phyloP scores from a whole-genome alignment of 2,888 invertebrate genomes.

The Euspilapteryx auroguttella region DNA sequence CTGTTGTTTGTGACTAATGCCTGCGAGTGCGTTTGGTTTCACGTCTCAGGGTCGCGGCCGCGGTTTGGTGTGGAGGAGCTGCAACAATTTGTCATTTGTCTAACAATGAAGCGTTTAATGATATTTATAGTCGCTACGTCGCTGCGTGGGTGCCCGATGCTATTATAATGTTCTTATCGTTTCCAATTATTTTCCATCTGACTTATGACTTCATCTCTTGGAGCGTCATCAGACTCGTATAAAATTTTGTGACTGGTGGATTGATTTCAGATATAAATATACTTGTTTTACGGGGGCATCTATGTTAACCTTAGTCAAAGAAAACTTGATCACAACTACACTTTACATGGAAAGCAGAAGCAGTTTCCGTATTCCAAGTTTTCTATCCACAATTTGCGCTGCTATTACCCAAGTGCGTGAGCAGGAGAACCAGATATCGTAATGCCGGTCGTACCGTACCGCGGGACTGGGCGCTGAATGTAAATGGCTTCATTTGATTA shows the following conservation, averaged over 20 bases:
- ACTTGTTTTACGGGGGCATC: too few relatives aligned
- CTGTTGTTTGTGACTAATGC: conserved; percentile 33
- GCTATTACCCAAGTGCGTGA: conserved; percentile 40
- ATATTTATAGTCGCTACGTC: conserved; percentile 33
- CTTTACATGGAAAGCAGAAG: too few relatives aligned
- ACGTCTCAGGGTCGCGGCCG: too few relatives aligned
- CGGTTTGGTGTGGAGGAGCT: too few relatives aligned
- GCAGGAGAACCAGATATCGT: conserved; percentile 21
- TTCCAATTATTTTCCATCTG: neutral
- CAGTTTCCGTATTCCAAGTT: too few relatives aligned
- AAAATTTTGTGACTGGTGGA: too few relatives aligned
- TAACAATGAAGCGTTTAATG: conserved; percentile 48
- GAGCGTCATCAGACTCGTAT: conserved; percentile 28
- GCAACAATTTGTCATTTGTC: conserved; percentile 41
- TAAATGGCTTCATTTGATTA: conserved; percentile 57
- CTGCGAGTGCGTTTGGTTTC: conserved; percentile 11
- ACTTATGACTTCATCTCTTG: conserved; percentile 11
- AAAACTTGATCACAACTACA: too few relatives aligned
- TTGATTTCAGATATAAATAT: too few relatives aligned
- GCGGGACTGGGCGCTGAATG: conserved; percentile 29
- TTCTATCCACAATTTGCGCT: conserved; percentile 36
- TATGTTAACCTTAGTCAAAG: too few relatives aligned
- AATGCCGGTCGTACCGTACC: conserved; percentile 22
- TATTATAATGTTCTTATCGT: conserved; percentile 3
- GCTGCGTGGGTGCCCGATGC: conserved; percentile 2